Evolutionary conservation across 1,140 invertebrate genomes (phyloP).

Genomic region (Pseudomyrmex concolor): DNA sequence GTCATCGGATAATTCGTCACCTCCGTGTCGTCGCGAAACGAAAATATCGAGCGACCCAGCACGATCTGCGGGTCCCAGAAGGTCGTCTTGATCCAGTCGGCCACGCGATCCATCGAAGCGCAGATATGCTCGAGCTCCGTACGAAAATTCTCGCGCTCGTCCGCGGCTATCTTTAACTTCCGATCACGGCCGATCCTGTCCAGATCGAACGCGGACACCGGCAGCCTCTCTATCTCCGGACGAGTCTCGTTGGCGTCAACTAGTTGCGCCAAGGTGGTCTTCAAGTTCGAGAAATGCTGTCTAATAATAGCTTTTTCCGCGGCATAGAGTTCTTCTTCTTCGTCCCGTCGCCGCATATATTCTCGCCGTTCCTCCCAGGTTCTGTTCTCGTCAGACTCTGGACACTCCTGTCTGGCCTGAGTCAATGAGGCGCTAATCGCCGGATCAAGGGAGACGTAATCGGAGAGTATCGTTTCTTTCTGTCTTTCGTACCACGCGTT

Average conservation of each 20-base stretch:
- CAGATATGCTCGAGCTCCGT: slow-evolving; percentile 78
- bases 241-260: slow-evolving; percentile 78
- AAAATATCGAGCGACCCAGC: slow-evolving; percentile 81
- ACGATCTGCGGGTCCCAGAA: slow-evolving; percentile 81
- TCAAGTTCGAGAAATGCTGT: slow-evolving; percentile 70
- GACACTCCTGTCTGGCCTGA: slow-evolving; percentile 49
- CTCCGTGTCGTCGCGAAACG: slow-evolving; percentile 78
- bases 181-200: slow-evolving; percentile 72
- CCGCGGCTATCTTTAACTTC: slow-evolving; percentile 76
- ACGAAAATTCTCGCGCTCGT: slow-evolving; percentile 79
- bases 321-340: slow-evolving; percentile 12
- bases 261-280: slow-evolving; percentile 66
- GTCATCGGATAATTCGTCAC: slow-evolving; percentile 82
- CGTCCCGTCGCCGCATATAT: slow-evolving; percentile 63
- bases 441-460: slow-evolving; percentile 69
- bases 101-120: slow-evolving; percentile 77
- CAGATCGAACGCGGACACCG: slow-evolving; percentile 78
- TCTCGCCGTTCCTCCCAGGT: slow-evolving; percentile 78
- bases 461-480: slow-evolving; percentile 58
- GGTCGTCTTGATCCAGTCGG: slow-evolving; percentile 80
- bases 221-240: slow-evolving; percentile 73
- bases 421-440: slow-evolving; percentile 64
- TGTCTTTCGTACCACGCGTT: slow-evolving; percentile 44
- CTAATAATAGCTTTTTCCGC: slow-evolving; percentile 64
- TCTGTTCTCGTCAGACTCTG: slow-evolving; percentile 19